Base-by-base conservation (phyloP, 2,113 vertebrate genomes). In the Cercocebus atys region DNA sequence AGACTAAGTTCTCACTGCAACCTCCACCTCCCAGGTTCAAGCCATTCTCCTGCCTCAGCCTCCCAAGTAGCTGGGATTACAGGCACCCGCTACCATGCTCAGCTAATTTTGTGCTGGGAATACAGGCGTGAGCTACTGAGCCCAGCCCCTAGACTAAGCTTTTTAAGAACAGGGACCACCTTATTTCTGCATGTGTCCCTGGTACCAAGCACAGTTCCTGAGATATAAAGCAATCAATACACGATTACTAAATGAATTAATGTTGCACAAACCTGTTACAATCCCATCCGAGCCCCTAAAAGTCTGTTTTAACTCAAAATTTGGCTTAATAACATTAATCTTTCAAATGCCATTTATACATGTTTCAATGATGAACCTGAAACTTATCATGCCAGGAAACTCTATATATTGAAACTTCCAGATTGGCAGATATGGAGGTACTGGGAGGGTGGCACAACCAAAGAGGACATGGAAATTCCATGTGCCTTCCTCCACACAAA, bases 181-280 rank as follows among this genome's bases (percentile, higher is more conserved):
- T 82, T 82, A 94, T 55, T 83, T 13, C 93, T 83, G 66, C 32
- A 8, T 55, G 38, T 25, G 86, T 45, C 47, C 35, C 32, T 86
- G 35, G 23, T 57, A 92, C 66, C 25, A 59, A 76, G 61, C 17
- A 57, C 30, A 57, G 35, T 79, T 35, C 35, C 35, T 94, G n/a
- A 75, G 45, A 73, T 82, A 87, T 27, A 78, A 96, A 94, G 81
- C 18, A 84, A 95, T 52, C 66, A 96, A 50, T 81, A 89, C 73
- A 76, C 82, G 32, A 80, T 85, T 84, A 95, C 11, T 72, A 10
- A 97, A 57, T 92, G 30, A 64, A 94, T 75, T 90, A 85, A 72
- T 38, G 75, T 80, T 87, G 9, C 20, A 83, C 95, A 95, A 82
- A 25, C 68, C 35, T 64, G 40, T 12, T 43, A 78, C 3, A 78